Conservation (phyloP, 2,888 invertebrate genomes). For the Thelaira solivaga region DNA sequence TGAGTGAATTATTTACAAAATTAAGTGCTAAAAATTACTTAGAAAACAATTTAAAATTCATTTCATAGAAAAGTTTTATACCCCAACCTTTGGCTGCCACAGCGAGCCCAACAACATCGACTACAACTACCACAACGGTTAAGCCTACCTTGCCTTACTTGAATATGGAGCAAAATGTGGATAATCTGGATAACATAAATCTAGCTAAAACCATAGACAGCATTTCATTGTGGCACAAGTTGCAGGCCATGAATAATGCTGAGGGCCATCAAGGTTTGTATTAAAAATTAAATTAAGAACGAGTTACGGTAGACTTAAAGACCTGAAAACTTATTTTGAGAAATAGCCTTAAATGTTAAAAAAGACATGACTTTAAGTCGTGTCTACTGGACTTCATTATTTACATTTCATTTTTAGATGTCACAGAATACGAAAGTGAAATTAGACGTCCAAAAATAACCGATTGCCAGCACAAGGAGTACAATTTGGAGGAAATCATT, state of each 20-base stretch:
- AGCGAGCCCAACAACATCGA: conserved; percentile 67
- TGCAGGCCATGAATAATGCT: conserved; percentile 72
- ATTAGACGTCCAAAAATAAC: conserved; percentile 81
- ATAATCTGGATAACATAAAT: conserved; percentile 58
- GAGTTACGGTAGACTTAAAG: no score
- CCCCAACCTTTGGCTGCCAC: conserved; percentile 61
- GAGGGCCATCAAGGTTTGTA: conserved; percentile 63
- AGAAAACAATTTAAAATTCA: background rate
- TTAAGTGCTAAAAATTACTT: no score
- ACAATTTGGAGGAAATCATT: conserved; percentile 85
- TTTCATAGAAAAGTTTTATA: conserved; percentile 61
- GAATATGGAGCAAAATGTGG: conserved; percentile 63
- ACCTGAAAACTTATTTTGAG: no score
- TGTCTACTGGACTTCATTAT: no score
- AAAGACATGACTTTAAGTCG: no score
- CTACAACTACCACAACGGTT: conserved; percentile 70
- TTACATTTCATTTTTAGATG: no score
- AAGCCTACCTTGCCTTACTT: conserved; percentile 67
- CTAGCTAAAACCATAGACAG: conserved; percentile 70
- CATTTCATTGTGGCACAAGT: conserved; percentile 73
- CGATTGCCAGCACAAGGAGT: conserved; percentile 85
- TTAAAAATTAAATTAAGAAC: no score
- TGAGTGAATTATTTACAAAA: background rate
- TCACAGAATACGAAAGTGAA: conserved; percentile 79
- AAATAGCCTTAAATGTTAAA: no score